Evolutionary conservation across 2,113 vertebrate species (phyloP), one percentile per base, ranked within the genome.

Genomic region (Dromiciops gliroides): DNA sequence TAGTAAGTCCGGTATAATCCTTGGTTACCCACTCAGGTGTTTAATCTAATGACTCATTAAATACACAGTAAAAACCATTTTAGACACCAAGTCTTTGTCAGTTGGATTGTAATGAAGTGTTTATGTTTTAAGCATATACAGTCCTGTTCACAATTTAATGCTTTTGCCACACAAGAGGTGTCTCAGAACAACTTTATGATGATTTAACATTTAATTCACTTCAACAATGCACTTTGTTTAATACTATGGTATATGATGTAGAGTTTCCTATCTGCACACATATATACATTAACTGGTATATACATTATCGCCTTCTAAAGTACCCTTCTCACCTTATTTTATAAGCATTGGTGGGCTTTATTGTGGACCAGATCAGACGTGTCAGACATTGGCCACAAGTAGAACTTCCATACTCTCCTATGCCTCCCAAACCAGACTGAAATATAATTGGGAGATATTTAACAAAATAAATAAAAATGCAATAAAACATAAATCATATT

Each of bases 11-110:
- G 28, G 49, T 24, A 93, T 89, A 95, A 93, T 93, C 90, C 25
- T 93, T 95, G 50, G 7, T 94, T 93, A 92, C 31, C n/a, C 89
- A 91, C 89, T 94, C 22, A 95, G 52, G 48, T 89, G 93, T 97
- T 96, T 94, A 93, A 93, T 91, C 50, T 95, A 94, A 28, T 93
- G 94, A 14, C 8, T 96, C 50, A 91, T 95, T 95, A 93, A 60
- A 23, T 19, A 37, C 50, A 16, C 93, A 97, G 94, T 93, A 91
- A 90, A 90, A 90, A 90, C 9, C 56, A 95, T 94, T 28, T 89
- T 56, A 91, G 24, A 83, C 52, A 6, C 50, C 89, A 48, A 93
- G 44, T 89, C 94, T 95, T 90, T 91, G 89, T 93, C n/a, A 56
- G 92, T 91, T 94, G 50, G 44, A 51, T 89, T 49, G 88, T 95